phyloP scores from a whole-genome alignment of 2,797 vertebrate species.

The Uromys caudimaculatus region DNA sequence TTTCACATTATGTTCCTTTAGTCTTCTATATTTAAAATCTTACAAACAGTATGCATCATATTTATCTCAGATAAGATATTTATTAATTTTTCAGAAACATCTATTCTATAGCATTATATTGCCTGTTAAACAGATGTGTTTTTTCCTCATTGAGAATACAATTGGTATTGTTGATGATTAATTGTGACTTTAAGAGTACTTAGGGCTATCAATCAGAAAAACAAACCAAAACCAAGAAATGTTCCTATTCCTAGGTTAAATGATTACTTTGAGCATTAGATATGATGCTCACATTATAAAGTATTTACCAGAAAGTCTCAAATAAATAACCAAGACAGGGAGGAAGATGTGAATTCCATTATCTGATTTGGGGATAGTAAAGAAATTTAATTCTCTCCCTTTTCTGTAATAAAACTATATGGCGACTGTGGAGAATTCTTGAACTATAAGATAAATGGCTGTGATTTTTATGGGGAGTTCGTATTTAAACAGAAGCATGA shows the following conservation, averaged over 20 bases:
- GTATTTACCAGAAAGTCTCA: slow-evolving; percentile 20
- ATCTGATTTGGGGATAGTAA: slow-evolving; percentile 62
- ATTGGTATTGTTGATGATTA: slow-evolving; percentile 37
- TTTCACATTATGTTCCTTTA: slow-evolving; percentile 8
- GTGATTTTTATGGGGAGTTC: slow-evolving; percentile 73
- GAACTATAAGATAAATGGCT: slow-evolving; percentile 73
- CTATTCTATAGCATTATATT: neutral
- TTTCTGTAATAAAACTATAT: slow-evolving; percentile 65
- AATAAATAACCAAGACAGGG: slow-evolving; percentile 54
- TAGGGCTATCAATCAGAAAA: slow-evolving; percentile 24
- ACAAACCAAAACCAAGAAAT: slow-evolving; percentile 36
- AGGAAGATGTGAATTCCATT: slow-evolving; percentile 45
- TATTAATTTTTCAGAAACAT: slow-evolving; percentile 36
- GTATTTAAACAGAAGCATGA: slow-evolving; percentile 75
- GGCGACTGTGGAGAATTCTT: slow-evolving; percentile 64
- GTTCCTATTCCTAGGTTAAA: neutral
- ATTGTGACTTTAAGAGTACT: slow-evolving; percentile 36
- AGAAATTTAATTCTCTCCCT: slow-evolving; percentile 45
- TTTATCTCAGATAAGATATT: neutral
- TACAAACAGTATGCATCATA: neutral
- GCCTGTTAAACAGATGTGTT: neutral
- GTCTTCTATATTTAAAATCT: neutral
- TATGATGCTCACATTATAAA: slow-evolving; percentile 1
- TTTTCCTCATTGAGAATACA: neutral
- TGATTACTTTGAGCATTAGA: slow-evolving; percentile 21